These are phyloP conservation scores for Trichacis sp. DNA, from an alignment of 2,888 invertebrate species.

Conservation along the genomic window DNA sequence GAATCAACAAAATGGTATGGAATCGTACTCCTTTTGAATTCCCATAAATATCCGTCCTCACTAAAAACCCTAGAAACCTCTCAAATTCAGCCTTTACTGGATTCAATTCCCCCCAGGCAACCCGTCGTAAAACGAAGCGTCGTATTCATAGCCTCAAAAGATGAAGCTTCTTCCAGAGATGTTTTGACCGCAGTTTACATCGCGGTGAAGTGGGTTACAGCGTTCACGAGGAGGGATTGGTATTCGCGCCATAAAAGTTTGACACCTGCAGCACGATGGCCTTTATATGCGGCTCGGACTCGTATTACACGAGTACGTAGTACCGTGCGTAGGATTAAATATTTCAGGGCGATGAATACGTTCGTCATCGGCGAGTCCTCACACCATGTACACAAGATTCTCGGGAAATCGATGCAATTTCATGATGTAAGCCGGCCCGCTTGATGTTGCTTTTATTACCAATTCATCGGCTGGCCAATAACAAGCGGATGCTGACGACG, in stretches of 20 bases:
- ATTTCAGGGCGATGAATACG: constrained; percentile 43
- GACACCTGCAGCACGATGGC: constrained; percentile 35
- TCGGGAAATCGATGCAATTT: constrained; percentile 47
- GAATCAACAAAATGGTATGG: no score
- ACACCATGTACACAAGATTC: constrained; percentile 30
- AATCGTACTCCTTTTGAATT: no score
- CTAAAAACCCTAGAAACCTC: no score
- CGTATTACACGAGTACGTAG: not conserved
- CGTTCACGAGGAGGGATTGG: constrained; percentile 27
- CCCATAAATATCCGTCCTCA: no score
- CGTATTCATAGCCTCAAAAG: no score
- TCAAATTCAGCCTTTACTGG: no score
- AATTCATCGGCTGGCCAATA: constrained; percentile 52
- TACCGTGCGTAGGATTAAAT: constrained; percentile 30
- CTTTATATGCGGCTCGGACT: constrained; percentile 16
- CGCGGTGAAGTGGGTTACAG: constrained; percentile 16
- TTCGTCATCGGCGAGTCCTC: constrained; percentile 37
- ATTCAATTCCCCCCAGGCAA: no score
- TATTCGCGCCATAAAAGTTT: constrained; percentile 40
- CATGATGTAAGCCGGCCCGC: constrained; percentile 34
- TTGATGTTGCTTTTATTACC: constrained; percentile 51
- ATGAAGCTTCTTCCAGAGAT: no score
- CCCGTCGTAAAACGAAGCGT: no score
- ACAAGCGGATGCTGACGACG: constrained; percentile 37
- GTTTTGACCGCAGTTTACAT: no score